Percentiles rank a stretch among this genome's conserved stretches.
Evolutionary conservation across 2,888 invertebrate genomes (phyloP).

Genomic region (Eulithis testata): DNA sequence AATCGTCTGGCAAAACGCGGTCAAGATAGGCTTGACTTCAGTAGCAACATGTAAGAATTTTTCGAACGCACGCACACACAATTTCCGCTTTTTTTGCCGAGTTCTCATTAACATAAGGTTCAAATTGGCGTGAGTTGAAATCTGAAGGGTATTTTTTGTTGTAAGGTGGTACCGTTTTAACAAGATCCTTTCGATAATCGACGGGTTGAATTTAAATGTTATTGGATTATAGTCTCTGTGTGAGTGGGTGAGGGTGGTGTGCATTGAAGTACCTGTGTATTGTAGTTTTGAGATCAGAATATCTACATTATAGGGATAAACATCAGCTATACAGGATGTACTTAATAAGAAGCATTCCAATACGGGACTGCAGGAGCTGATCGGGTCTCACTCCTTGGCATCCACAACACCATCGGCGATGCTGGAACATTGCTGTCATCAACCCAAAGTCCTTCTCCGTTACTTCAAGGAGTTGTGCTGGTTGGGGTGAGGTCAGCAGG

Average conservation of each 20-base stretch:
- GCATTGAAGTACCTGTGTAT: background rate
- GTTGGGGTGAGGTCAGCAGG: too few relatives aligned
- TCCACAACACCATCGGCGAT: too few relatives aligned
- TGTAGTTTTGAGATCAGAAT: background rate
- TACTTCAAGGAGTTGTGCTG: too few relatives aligned
- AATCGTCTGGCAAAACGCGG: constrained; percentile 7
- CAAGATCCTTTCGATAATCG: constrained; percentile 46
- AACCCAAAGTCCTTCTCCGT: too few relatives aligned
- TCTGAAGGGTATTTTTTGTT: constrained; percentile 35
- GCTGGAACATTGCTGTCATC: too few relatives aligned
- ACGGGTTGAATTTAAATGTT: constrained; percentile 42
- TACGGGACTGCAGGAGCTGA: too few relatives aligned
- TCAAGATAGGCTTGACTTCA: constrained; percentile 21
- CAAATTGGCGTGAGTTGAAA: constrained; percentile 38
- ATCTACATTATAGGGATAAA: too few relatives aligned
- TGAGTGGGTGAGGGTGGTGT: background rate
- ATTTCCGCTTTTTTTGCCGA: constrained; percentile 51
- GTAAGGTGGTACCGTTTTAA: constrained; percentile 56
- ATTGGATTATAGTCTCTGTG: constrained; percentile 36
- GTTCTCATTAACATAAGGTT: constrained; percentile 41
- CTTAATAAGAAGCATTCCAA: too few relatives aligned
- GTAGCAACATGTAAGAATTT: constrained; percentile 54
- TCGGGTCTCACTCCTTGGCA: too few relatives aligned
- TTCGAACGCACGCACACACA: constrained; percentile 4
- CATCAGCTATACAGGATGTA: too few relatives aligned